These are phyloP conservation scores for Nycteola revayana DNA, from an alignment of 2,888 invertebrate species.

Conservation along the genomic window DNA sequence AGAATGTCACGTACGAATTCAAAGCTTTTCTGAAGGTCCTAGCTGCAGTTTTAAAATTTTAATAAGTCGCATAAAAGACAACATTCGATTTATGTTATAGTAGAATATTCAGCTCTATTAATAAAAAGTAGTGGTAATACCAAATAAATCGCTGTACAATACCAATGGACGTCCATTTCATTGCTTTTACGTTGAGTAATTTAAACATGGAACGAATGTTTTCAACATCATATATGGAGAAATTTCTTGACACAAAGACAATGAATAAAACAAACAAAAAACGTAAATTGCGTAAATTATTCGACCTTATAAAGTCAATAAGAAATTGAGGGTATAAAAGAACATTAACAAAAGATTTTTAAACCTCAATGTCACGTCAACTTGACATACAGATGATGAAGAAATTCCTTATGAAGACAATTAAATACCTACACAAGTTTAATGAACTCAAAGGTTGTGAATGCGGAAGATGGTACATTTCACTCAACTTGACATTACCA, in stretches of 20 bases:
- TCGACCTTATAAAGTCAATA: conserved; percentile 15
- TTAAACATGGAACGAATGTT: conserved; percentile 11
- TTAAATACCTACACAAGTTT: conserved; percentile 3
- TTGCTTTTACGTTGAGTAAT: conserved; percentile 16
- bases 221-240: conserved; percentile 17
- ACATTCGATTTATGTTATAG: no score
- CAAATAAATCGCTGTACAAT: not conserved
- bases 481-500: no score
- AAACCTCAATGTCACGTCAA: not conserved
- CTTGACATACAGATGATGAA: no score
- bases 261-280: conserved; percentile 15
- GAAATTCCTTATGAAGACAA: no score
- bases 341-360: conserved; percentile 5
- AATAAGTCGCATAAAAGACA: no score
- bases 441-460: conserved; percentile 11
- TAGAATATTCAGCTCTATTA: no score
- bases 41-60: no score
- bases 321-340: conserved; percentile 12
- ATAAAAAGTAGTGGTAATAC: no score
- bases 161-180: not conserved
- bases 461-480: no score
- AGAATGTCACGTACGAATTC: no score
- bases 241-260: conserved; percentile 19
- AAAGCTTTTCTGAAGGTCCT: no score
- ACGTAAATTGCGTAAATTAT: conserved; percentile 6